These are phyloP conservation scores for Pangasius macronema DNA, from an alignment of 2,797 vertebrate genomes.

Conservation along the genomic window DNA sequence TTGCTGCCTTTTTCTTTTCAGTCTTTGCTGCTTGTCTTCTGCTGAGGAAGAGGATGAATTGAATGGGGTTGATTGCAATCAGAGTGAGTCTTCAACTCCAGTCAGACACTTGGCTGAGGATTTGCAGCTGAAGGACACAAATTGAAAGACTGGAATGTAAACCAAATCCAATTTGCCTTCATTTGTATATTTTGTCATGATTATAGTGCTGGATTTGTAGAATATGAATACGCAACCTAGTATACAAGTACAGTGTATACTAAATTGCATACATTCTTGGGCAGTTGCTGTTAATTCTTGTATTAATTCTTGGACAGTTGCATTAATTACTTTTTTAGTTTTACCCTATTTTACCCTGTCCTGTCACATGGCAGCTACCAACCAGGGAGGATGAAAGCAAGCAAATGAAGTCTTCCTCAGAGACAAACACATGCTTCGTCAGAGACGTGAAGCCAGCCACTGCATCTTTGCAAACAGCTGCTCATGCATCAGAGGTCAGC, in stretches of 20 bases:
- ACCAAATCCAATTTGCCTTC: conserved; percentile 22
- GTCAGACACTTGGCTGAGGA: not conserved
- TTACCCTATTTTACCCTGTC: not conserved
- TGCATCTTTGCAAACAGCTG: not conserved
- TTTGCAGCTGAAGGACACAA: not conserved
- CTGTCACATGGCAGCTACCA: not conserved
- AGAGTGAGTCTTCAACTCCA: not conserved
- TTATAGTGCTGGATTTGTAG: conserved; percentile 4
- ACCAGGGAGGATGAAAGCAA: not conserved
- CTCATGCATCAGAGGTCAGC: not conserved
- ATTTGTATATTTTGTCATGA: not conserved
- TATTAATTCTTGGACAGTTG: not conserved
- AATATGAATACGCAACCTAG: not conserved
- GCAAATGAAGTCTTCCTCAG: not conserved
- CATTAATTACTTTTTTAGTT: not conserved
- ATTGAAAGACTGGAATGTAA: not conserved
- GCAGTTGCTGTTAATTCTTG: not conserved
- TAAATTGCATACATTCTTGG: not conserved
- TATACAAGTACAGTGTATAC: not conserved
- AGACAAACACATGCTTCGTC: not conserved
- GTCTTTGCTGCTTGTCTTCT: conserved; percentile 30
- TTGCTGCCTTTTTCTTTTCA: conserved; percentile 17
- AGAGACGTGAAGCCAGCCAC: not conserved
- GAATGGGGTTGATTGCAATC: conserved; percentile 35
- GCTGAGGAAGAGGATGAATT: conserved; percentile 10